These are phyloP conservation scores for Trichacis sp. DNA, from an alignment of 2,888 invertebrate genomes.

Conservation along the genomic window DNA sequence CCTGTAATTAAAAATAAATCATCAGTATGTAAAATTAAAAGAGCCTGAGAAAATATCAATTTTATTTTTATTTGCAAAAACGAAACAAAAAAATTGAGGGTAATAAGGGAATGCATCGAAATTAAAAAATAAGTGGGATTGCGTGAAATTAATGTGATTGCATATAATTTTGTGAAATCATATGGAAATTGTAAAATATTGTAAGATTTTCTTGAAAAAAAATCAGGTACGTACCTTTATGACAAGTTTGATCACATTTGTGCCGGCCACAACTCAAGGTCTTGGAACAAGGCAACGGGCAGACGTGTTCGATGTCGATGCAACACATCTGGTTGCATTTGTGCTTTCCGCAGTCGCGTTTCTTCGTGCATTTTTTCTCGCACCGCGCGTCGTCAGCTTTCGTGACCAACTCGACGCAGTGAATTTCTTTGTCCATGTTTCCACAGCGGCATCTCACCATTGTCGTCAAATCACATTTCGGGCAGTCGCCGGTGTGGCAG, in stretches of 20 bases:
- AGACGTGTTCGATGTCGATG: constrained; percentile 86
- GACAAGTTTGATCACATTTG: constrained; percentile 89
- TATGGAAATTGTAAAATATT: no score
- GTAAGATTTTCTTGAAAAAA: no score
- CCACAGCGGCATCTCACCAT: constrained; percentile 87
- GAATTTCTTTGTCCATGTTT: constrained; percentile 83
- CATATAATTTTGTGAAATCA: no score
- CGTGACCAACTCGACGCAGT: constrained; percentile 79
- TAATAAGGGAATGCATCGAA: no score
- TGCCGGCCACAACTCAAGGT: constrained; percentile 89
- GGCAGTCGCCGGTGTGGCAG: constrained; percentile 83
- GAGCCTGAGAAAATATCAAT: no score
- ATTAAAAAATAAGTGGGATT: no score
- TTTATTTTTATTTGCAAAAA: no score
- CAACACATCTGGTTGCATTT: constrained; percentile 93
- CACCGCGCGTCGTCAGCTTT: constrained; percentile 84
- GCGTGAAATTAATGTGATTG: no score
- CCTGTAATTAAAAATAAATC: no score
- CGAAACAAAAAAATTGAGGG: no score
- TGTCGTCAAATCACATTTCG: constrained; percentile 81
- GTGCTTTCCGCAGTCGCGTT: constrained; percentile 87
- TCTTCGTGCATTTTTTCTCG: constrained; percentile 91
- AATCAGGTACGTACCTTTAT: no score
- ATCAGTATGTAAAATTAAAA: no score
- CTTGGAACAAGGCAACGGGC: constrained; percentile 85